Evolutionary conservation across 2,888 invertebrate species (phyloP).

Genomic region (Biston betularia): DNA sequence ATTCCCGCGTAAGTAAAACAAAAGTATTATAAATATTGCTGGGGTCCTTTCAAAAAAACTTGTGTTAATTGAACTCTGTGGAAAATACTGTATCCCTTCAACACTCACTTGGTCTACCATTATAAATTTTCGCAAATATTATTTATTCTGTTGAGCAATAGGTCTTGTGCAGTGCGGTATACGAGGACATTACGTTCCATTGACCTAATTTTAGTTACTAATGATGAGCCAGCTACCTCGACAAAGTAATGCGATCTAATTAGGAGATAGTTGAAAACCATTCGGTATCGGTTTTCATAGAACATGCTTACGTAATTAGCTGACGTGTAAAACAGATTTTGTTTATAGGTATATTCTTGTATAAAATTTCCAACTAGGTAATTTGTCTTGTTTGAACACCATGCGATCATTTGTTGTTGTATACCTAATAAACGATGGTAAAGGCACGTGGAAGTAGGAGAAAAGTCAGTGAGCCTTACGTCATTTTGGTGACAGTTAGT

Average conservation of each 20-base stretch:
- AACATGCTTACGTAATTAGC: background rate
- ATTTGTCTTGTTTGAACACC: background rate
- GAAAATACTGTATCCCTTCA: too few species aligned
- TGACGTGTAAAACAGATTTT: background rate
- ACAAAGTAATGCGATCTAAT: constrained; percentile 55
- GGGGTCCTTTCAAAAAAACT: too few species aligned
- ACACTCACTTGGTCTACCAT: background rate
- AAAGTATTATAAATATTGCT: too few species aligned
- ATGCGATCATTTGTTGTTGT: background rate
- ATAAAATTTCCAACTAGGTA: background rate
- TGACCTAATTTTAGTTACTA: constrained; percentile 51
- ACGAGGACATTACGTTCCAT: constrained; percentile 43
- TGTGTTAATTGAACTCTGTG: too few species aligned
- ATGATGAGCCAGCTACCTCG: constrained; percentile 18
- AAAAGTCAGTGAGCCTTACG: constrained; percentile 39
- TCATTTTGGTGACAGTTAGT: constrained; percentile 76
- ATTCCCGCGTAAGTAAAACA: too few species aligned
- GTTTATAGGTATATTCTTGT: background rate
- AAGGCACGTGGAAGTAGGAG: constrained; percentile 23
- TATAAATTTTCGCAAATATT: background rate
- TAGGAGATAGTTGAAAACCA: constrained; percentile 60
- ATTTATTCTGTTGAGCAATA: background rate
- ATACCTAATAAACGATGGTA: background rate
- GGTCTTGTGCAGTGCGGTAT: constrained; percentile 1
- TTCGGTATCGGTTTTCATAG: constrained; percentile 39